These are phyloP conservation scores for Sphenodon punctatus DNA, from an alignment of 2,797 vertebrate genomes.

Conservation along the genomic window DNA sequence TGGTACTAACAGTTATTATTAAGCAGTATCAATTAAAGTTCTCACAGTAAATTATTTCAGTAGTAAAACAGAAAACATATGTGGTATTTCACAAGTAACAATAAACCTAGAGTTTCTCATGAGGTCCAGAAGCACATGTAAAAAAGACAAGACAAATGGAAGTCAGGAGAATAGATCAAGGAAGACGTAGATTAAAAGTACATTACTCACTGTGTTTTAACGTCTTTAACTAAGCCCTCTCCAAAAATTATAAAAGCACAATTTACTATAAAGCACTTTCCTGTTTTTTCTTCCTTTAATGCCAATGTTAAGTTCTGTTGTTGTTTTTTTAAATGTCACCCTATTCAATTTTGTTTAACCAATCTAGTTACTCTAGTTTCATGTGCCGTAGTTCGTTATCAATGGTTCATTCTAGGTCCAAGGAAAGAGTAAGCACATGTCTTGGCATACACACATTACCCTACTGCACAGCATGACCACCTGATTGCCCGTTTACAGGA, in stretches of 20 bases:
- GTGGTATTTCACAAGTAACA: neutral
- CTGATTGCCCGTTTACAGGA: no score
- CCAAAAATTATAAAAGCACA: neutral
- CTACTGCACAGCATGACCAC: no score
- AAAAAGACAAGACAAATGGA: neutral
- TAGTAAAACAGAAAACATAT: neutral
- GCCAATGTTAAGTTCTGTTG: no score
- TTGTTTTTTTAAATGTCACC: neutral
- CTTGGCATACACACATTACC: no score
- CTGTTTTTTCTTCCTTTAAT: neutral
- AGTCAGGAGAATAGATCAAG: neutral
- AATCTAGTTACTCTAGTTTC: neutral
- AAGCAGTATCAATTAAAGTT: conserved; percentile 2
- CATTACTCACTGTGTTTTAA: no score
- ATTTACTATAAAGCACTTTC: no score
- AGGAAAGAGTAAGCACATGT: no score
- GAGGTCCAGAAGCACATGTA: neutral
- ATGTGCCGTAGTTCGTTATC: no score
- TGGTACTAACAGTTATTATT: neutral
- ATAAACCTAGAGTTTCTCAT: neutral
- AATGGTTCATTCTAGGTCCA: no score
- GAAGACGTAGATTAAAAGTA: no score
- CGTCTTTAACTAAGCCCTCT: no score
- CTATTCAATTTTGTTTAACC: no score
- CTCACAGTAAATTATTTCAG: neutral